phyloP scores from a whole-genome alignment of 2,113 vertebrate species.

The Pangasianodon gigas region DNA sequence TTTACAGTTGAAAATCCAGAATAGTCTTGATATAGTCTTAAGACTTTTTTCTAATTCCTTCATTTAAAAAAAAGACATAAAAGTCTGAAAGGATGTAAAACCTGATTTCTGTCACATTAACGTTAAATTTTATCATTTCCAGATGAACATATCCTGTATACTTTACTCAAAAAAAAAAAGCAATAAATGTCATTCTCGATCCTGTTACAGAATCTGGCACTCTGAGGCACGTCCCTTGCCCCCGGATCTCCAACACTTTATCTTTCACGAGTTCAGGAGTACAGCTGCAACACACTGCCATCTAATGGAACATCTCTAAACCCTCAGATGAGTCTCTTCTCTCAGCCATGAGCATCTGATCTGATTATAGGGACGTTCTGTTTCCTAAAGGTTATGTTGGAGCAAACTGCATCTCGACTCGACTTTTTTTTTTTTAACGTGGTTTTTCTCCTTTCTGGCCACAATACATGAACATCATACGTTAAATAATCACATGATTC shows the following conservation, averaged over 20 bases:
- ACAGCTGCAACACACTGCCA: slow-evolving; percentile 45
- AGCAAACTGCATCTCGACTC: neutral
- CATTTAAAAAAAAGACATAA: neutral
- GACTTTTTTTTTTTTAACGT: neutral
- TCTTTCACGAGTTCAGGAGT: neutral
- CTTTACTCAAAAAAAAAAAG: neutral
- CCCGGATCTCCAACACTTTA: neutral
- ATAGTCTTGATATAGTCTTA: neutral
- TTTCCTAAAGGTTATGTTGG: neutral
- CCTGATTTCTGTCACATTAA: slow-evolving; percentile 1
- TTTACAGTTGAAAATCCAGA: neutral
- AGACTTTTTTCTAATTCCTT: neutral
- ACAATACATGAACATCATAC: neutral
- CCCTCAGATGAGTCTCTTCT: neutral
- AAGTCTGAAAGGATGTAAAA: neutral
- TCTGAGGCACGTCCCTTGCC: neutral
- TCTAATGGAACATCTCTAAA: slow-evolving; percentile 39
- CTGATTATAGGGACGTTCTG: neutral
- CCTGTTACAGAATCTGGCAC: neutral
- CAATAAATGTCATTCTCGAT: slow-evolving; percentile 10
- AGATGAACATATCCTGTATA: neutral
- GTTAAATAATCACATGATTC: neutral
- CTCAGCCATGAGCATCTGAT: neutral
- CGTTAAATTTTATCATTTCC: neutral
- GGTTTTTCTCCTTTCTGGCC: neutral